phyloP scores from a whole-genome alignment of 2,888 invertebrate species.

The Hypomecis punctinalis region DNA sequence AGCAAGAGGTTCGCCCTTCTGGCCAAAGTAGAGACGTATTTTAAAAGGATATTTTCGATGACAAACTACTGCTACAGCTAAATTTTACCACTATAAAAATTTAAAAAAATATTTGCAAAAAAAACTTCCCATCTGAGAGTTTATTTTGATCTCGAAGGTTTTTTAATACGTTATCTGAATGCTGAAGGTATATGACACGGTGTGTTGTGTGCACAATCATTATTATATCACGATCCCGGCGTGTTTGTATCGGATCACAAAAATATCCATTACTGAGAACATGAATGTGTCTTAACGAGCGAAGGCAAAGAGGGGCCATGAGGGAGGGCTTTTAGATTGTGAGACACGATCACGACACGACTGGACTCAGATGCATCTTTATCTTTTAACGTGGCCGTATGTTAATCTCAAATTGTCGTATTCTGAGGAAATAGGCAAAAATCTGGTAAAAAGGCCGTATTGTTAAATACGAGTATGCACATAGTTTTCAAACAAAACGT shows the following conservation, averaged over 20 bases:
- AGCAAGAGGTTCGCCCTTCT: no score
- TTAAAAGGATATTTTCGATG: neutral
- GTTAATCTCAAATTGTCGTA: no score
- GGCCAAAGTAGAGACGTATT: neutral
- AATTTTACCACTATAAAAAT: no score
- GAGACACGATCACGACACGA: slow-evolving; percentile 15
- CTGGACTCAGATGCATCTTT: neutral
- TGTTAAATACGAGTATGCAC: no score
- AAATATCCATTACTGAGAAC: slow-evolving; percentile 76
- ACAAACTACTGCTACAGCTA: neutral
- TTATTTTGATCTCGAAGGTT: no score
- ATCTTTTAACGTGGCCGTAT: no score
- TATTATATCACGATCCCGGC: slow-evolving; percentile 4
- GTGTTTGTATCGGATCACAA: slow-evolving; percentile 51
- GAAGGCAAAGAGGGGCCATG: slow-evolving; percentile 67
- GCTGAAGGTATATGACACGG: neutral
- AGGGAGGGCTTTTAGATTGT: slow-evolving; percentile 6
- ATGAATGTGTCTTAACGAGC: slow-evolving; percentile 81
- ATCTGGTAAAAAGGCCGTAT: no score
- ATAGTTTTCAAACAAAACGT: no score
- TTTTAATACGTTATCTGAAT: neutral
- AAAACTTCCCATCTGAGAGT: no score
- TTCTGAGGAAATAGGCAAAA: no score
- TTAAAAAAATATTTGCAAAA: no score
- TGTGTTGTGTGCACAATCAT: slow-evolving; percentile 9